A percentile compares a stretch with the other conserved stretches of the same genome.
These are phyloP conservation scores for Chrysolina oricalcia DNA, from an alignment of 2,888 invertebrate species.

Conservation along the genomic window DNA sequence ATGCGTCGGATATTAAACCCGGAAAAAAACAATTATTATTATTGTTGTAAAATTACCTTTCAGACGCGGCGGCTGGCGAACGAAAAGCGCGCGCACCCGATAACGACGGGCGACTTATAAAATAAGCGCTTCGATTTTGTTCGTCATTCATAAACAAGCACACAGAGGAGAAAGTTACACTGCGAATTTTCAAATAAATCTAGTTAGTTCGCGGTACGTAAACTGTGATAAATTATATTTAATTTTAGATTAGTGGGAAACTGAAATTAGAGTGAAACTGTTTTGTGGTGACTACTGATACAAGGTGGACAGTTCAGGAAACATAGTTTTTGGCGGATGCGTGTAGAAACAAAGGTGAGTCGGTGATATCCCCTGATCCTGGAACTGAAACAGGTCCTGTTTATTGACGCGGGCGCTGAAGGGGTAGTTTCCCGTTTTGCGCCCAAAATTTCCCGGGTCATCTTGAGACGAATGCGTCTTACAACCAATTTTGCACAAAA, in stretches of 20 bases:
- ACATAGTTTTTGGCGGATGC: neutral
- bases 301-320: neutral
- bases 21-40: no score
- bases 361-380: neutral
- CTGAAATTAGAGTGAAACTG: neutral
- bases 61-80: neutral
- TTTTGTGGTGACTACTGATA: neutral
- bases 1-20: no score
- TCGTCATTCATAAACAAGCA: slow-evolving; percentile 6
- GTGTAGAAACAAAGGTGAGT: neutral
- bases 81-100: neutral
- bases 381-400: neutral
- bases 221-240: slow-evolving; percentile 4
- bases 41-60: neutral
- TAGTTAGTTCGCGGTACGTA: neutral
- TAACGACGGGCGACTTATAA: neutral
- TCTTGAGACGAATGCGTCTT: no score
- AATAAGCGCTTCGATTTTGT: slow-evolving; percentile 10
- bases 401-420: neutral
- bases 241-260: neutral
- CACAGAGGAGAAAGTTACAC: neutral
- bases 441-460: no score
- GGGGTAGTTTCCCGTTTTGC: neutral
- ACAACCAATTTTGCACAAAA: no score
- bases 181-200: neutral